Percentiles rank a stretch among this genome's conserved stretches.
Evolutionary conservation across 2,888 invertebrate species (phyloP).

Genomic region (Drosophila affinis): DNA sequence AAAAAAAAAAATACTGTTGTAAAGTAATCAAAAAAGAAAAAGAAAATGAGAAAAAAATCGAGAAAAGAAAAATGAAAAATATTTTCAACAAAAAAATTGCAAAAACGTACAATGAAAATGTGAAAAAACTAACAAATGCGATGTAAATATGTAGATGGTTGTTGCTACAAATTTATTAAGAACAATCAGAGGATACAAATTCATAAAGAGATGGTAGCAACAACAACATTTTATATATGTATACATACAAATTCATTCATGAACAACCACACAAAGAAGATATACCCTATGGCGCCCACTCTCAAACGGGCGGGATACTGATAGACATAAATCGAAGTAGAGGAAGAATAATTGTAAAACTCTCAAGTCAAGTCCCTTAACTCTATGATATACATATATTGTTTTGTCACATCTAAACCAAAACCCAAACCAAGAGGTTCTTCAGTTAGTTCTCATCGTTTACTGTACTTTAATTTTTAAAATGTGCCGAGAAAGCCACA

Average conservation of each 20-base stretch:
- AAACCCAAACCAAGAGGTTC: conserved; percentile 21
- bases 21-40: conserved; percentile 40
- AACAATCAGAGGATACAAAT: conserved; percentile 3
- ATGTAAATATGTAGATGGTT: conserved; percentile 71
- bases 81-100: conserved; percentile 50
- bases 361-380: conserved; percentile 38
- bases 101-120: conserved; percentile 39
- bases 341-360: conserved; percentile 16
- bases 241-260: conserved; percentile 23
- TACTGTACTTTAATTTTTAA: conserved; percentile 36
- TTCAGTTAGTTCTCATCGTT: conserved; percentile 31
- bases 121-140: conserved; percentile 54
- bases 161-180: conserved; percentile 46
- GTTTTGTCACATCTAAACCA: conserved; percentile 31
- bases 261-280: conserved; percentile 2
- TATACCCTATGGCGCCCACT: conserved; percentile 18
- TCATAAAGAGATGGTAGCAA: conserved; percentile 11
- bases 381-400: conserved; percentile 18
- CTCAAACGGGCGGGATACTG: conserved; percentile 24
- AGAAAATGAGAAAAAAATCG: conserved; percentile 55
- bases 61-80: conserved; percentile 55
- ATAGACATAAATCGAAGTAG: conserved; percentile 13
- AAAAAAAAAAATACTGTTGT: conserved; percentile 29
- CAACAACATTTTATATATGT: conserved; percentile 44
- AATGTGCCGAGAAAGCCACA: conserved; percentile 36